Evolutionary conservation across 2,113 vertebrate species (phyloP).

Genomic region (Rhabdornis inornatus): DNA sequence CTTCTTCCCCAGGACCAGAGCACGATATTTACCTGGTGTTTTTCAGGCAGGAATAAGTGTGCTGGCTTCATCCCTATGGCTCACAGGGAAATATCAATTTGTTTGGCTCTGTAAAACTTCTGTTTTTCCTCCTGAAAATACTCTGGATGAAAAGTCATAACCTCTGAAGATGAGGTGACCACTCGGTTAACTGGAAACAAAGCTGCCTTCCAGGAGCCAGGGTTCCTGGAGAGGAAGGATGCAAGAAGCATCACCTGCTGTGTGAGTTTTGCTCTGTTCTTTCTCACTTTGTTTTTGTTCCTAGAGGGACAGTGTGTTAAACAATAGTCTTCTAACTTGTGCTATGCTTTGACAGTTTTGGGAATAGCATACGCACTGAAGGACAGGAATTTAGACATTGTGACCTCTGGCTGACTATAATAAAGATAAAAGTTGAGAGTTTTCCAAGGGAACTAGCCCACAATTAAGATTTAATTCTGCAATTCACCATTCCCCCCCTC

Average conservation of each 20-base stretch:
- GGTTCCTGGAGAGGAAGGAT: constrained; percentile 14
- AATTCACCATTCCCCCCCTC: background rate
- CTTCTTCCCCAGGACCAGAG: background rate
- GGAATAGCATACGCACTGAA: background rate
- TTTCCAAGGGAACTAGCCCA: background rate
- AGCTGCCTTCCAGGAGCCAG: background rate
- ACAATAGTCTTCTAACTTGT: background rate
- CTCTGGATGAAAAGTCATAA: background rate
- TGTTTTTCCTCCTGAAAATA: background rate
- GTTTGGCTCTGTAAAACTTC: background rate
- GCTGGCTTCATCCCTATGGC: background rate
- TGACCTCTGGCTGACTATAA: background rate
- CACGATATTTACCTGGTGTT: background rate
- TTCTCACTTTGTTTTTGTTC: constrained; percentile 14
- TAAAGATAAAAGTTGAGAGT: background rate
- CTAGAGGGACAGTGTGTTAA: background rate
- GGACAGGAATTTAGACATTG: background rate
- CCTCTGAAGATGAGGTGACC: background rate
- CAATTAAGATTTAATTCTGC: background rate
- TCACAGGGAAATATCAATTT: background rate
- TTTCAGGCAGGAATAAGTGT: background rate
- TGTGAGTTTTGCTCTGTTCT: background rate
- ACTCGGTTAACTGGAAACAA: background rate
- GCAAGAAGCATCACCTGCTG: constrained; percentile 20
- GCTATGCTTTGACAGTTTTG: background rate